These are phyloP conservation scores for Pterocles gutturalis DNA, from an alignment of 2,113 vertebrate genomes.

Conservation along the genomic window DNA sequence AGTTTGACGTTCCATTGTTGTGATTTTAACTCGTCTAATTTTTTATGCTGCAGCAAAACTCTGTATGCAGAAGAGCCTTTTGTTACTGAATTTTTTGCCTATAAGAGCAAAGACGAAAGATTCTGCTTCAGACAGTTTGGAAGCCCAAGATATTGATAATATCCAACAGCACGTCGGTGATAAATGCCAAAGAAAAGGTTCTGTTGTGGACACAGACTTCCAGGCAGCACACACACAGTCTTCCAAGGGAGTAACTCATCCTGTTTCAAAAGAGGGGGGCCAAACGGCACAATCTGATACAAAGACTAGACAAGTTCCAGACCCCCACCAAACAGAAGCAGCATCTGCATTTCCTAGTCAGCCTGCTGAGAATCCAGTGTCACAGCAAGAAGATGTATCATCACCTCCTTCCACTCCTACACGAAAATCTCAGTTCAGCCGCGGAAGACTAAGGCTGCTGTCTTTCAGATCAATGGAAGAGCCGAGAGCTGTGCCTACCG, in stretches of 20 bases:
- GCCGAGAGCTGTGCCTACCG: slow-evolving; percentile 77
- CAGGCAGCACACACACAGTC: slow-evolving; percentile 64
- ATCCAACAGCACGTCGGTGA: slow-evolving; percentile 15
- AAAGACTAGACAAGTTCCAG: background rate
- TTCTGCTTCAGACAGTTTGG: slow-evolving; percentile 1
- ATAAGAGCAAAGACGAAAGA: slow-evolving; percentile 61
- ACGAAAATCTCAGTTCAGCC: slow-evolving; percentile 84
- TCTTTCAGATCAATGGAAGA: slow-evolving; percentile 94
- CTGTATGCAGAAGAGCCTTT: slow-evolving; percentile 91
- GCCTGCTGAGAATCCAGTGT: slow-evolving; percentile 73
- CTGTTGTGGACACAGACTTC: slow-evolving; percentile 83
- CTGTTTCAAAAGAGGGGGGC: background rate
- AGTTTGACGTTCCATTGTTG: fast-evolving
- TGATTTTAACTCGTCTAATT: background rate
- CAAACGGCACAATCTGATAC: background rate
- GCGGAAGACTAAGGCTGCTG: slow-evolving; percentile 91
- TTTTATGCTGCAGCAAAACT: slow-evolving; percentile 82
- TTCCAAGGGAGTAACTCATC: background rate
- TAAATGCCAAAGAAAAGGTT: slow-evolving; percentile 62
- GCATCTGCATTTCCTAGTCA: slow-evolving; percentile 30
- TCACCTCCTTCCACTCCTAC: slow-evolving; percentile 86
- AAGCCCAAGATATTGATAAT: slow-evolving; percentile 31
- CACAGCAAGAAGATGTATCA: slow-evolving; percentile 77
- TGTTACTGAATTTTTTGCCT: slow-evolving; percentile 88
- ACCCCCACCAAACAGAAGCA: slow-evolving; percentile 18